phyloP scores from a whole-genome alignment of 2,888 invertebrate species.

The Rhagonycha lutea region DNA sequence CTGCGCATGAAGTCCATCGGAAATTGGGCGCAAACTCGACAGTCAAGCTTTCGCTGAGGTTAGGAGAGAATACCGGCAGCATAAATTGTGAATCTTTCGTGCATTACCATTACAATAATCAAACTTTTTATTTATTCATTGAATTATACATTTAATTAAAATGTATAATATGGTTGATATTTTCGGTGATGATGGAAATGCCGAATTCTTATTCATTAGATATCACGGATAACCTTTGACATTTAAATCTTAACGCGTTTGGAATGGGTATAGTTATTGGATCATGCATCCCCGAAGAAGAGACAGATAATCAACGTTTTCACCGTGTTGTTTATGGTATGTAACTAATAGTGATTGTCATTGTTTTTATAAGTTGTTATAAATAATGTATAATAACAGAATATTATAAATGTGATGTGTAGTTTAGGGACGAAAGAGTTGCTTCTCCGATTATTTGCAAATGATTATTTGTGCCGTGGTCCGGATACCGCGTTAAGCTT shows the following conservation, averaged over 20 bases:
- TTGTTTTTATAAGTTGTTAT: background rate
- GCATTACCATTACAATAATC: background rate
- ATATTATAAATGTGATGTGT: too few relatives aligned
- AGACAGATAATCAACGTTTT: constrained; percentile 56
- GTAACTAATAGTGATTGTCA: background rate
- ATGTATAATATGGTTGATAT: background rate
- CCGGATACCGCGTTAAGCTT: too few relatives aligned
- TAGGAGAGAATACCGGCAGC: constrained; percentile 20
- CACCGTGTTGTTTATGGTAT: constrained; percentile 57
- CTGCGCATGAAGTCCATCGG: constrained; percentile 14
- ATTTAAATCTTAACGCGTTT: constrained; percentile 38
- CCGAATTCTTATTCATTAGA: background rate
- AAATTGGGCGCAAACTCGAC: constrained; percentile 22
- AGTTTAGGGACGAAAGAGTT: background rate
- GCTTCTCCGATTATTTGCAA: too few relatives aligned
- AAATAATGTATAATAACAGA: background rate
- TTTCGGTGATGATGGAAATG: background rate
- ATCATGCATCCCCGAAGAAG: constrained; percentile 72
- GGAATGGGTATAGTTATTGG: constrained; percentile 74
- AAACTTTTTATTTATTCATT: background rate
- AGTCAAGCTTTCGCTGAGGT: constrained; percentile 4
- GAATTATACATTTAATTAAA: background rate
- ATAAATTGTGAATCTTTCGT: background rate
- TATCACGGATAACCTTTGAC: constrained; percentile 47
- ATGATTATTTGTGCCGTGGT: too few relatives aligned